Conservation (phyloP, 2,888 invertebrate species). For the Protula sp. region DNA sequence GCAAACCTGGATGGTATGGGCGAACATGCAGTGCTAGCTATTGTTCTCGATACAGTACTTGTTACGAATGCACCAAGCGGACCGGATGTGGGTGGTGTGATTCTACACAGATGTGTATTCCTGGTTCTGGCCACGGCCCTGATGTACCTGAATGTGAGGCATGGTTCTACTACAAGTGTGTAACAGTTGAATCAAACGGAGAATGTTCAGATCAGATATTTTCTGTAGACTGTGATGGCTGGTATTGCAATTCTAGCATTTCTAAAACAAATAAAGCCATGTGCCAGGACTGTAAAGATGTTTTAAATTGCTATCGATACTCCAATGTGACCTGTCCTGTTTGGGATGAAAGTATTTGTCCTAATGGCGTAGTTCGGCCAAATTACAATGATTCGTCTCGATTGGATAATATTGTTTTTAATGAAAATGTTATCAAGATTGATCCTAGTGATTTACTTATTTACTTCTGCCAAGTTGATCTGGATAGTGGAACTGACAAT, state of each 20-base stretch:
- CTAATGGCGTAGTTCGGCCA: neutral
- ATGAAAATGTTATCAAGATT: neutral
- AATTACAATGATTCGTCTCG: neutral
- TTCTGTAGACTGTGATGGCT: neutral
- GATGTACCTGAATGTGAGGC: neutral
- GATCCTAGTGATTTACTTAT: neutral
- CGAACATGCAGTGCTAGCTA: neutral
- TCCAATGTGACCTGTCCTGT: neutral
- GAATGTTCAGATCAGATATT: neutral
- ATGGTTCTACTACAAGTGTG: slow-evolving; percentile 5
- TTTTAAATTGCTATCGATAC: neutral
- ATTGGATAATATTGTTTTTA: neutral
- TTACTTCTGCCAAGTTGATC: neutral
- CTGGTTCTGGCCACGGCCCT: neutral
- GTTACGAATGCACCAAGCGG: neutral
- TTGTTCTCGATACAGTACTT: neutral
- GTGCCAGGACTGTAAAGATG: neutral
- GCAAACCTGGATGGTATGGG: slow-evolving; percentile 1
- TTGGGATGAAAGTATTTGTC: slow-evolving; percentile 3
- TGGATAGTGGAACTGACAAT: neutral
- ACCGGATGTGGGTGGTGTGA: slow-evolving; percentile 8
- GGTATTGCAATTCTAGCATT: neutral
- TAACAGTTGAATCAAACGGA: neutral
- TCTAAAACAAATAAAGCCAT: neutral
- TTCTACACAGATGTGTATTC: neutral